Percentiles rank a stretch among this genome's conserved stretches.
phyloP scores from a whole-genome alignment of 2,797 vertebrate genomes.

The Gadopsis marmoratus region DNA sequence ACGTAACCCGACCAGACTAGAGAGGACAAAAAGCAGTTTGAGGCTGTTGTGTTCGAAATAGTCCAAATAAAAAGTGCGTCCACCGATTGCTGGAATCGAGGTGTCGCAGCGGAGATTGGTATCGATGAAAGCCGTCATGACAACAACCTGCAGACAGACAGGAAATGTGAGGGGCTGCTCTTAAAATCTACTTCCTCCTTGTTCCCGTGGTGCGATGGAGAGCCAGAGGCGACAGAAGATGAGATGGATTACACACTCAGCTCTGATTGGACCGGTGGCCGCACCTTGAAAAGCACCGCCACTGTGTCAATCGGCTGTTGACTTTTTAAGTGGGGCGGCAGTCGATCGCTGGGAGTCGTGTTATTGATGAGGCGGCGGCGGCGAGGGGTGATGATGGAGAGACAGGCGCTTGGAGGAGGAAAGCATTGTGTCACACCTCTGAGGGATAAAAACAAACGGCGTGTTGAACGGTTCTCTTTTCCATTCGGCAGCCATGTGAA shows the following conservation, averaged over 20 bases:
- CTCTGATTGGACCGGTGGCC: constrained; percentile 27
- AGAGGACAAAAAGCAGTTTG: not conserved
- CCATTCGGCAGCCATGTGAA: not conserved
- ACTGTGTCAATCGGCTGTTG: constrained; percentile 45
- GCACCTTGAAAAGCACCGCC: constrained; percentile 27
- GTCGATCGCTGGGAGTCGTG: constrained; percentile 42
- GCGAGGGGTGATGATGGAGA: not conserved
- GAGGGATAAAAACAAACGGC: not conserved
- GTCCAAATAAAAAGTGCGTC: not conserved
- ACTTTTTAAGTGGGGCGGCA: constrained; percentile 32
- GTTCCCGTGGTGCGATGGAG: constrained; percentile 15
- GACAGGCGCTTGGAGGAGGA: not conserved
- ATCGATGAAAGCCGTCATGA: constrained; percentile 22
- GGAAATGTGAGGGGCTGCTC: constrained; percentile 25
- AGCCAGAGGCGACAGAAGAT: constrained; percentile 6
- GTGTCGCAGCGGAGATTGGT: constrained; percentile 13
- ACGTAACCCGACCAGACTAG: not conserved
- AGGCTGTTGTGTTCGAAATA: not conserved
- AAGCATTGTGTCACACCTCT: constrained; percentile 15
- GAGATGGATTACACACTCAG: constrained; percentile 35
- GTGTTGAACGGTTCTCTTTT: not conserved
- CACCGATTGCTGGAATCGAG: not conserved
- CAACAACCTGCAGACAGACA: constrained; percentile 19
- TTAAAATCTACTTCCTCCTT: constrained; percentile 34
- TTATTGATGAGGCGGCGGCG: constrained; percentile 29